These are phyloP conservation scores for Gobio gobio DNA, from an alignment of 2,113 vertebrate genomes.

Conservation along the genomic window DNA sequence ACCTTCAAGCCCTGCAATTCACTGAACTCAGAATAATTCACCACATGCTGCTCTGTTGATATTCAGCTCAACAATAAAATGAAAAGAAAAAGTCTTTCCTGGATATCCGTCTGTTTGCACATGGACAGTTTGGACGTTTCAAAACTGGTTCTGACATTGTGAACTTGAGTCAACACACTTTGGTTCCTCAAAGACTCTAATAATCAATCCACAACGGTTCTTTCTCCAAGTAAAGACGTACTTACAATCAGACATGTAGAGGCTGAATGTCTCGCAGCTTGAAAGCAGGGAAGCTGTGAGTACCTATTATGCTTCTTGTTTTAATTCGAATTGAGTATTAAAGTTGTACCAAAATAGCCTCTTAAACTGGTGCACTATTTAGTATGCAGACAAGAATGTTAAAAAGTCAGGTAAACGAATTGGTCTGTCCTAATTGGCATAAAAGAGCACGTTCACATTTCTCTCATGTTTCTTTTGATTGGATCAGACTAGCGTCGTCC, in stretches of 20 bases:
- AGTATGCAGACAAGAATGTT: conserved; percentile 39
- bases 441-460: conserved; percentile 66
- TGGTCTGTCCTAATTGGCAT: conserved; percentile 64
- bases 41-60: conserved; percentile 48
- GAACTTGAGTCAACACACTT: conserved; percentile 2
- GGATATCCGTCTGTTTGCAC: background rate
- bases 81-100: background rate
- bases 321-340: conserved; percentile 21
- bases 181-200: background rate
- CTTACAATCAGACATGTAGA: conserved; percentile 1
- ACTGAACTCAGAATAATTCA: conserved; percentile 51
- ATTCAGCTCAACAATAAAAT: conserved; percentile 59
- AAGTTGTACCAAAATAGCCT: conserved; percentile 9
- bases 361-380: background rate
- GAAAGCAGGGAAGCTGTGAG: background rate
- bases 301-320: background rate
- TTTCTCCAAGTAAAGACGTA: background rate
- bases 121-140: background rate
- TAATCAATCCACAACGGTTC: background rate
- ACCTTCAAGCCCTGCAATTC: conserved; percentile 60
- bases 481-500: conserved; percentile 73
- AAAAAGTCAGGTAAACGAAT: conserved; percentile 39
- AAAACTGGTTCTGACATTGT: conserved; percentile 9
- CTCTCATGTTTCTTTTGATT: conserved; percentile 67
- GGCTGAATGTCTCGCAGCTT: background rate